These are phyloP conservation scores for Ornithoptera priamus DNA, from an alignment of 2,888 invertebrate genomes.

Conservation along the genomic window DNA sequence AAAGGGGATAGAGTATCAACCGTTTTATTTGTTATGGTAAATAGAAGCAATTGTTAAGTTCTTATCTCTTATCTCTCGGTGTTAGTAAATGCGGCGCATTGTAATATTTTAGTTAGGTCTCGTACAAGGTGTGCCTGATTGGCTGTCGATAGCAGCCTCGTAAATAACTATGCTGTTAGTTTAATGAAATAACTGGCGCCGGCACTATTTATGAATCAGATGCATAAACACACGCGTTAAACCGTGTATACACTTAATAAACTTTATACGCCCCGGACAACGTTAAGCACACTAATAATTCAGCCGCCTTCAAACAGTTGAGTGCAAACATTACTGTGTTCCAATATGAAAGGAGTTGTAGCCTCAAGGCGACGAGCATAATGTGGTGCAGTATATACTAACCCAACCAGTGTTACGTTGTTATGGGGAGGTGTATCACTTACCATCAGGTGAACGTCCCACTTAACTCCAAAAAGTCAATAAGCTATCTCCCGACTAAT, in stretches of 20 bases:
- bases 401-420: no score
- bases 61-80: slow-evolving; percentile 3
- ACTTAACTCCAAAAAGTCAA: no score
- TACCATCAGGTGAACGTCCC: no score
- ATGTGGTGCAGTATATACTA: no score
- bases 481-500: no score
- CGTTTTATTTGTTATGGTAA: not conserved
- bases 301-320: not conserved
- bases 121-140: slow-evolving; percentile 11
- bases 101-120: slow-evolving; percentile 11
- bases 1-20: not conserved
- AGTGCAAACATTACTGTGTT: no score
- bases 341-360: no score
- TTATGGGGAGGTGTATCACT: no score
- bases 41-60: slow-evolving; percentile 1
- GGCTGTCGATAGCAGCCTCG: slow-evolving; percentile 10
- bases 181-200: slow-evolving; percentile 14
- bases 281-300: not conserved
- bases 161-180: slow-evolving; percentile 12
- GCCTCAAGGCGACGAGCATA: no score
- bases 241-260: not conserved
- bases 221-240: slow-evolving; percentile 13
- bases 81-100: slow-evolving; percentile 2
- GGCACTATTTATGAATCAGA: slow-evolving; percentile 19
- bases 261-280: not conserved